Base-by-base conservation (phyloP, 2,888 invertebrate species). In the Tachystola acroxantha region DNA sequence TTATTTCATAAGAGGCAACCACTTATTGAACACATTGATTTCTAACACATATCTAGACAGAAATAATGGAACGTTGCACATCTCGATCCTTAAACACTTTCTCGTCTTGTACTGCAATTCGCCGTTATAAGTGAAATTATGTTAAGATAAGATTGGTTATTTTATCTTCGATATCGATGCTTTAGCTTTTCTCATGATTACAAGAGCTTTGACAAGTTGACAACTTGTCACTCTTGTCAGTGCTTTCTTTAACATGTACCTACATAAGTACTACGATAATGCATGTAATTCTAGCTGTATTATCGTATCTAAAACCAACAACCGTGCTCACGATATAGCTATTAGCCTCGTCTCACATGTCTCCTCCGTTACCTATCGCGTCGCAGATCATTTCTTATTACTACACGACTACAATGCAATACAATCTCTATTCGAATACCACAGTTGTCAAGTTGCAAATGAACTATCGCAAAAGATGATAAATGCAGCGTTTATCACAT, bases 401-500 rank as follows among this genome's bases (percentile, higher is more conserved):
- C 12, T 11, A 10, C 19, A 16, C 19, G 9, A 12, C 25, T 6
- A 13, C 13, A 11, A n/a, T 12, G 13, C 9, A 33, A 25, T 10
- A 10, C 12, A 4, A 33, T 22, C 35, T 24, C n/a, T 35, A 20
- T 29, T 22, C 22, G 7, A 5, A n/a, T 12, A 22, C 10, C 7
- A 19, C 14, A 35, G n/a, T n/a, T 29, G 4, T 20, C 16, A 27
- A 9, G 13, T 35, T 29, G 6, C 35, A 20, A 22, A 11, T 14
- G 12, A 10, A 11, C 2, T 2, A 26, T n/a, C 9, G 9, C 14
- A 20, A 6, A 6, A 10, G 25, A 24, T 28, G 37, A 29, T 38
- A 38, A 33, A 10, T 32, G 34, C 25, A 13, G 7, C 37, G 34
- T 38, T 38, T 34, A 34, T 25, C 34, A 31, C 38, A 10, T 34